These are phyloP conservation scores for Pantherophis vulpinus DNA, from an alignment of 2,797 vertebrate species.

Conservation along the genomic window DNA sequence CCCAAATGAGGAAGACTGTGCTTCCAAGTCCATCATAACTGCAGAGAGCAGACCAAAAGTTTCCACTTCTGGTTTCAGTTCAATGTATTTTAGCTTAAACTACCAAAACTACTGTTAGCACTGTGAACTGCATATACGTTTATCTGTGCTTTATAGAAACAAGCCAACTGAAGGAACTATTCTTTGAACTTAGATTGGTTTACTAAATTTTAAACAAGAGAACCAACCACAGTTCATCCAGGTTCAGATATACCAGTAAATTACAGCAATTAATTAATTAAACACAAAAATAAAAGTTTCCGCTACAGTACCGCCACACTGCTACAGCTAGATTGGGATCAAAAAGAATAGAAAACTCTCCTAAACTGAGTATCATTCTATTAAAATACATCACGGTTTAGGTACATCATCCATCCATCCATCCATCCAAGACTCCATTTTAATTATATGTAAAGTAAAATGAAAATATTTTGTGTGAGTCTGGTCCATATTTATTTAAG, in stretches of 20 bases:
- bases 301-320: not conserved
- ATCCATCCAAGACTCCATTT: not conserved
- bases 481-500: not conserved
- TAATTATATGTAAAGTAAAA: not conserved
- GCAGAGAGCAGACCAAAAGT: not conserved
- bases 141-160: not conserved
- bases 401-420: not conserved
- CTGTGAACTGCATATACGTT: not conserved
- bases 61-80: not conserved
- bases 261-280: not conserved
- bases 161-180: not conserved
- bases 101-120: not conserved
- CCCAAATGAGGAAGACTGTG: not conserved
- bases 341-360: not conserved
- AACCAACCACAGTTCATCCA: not conserved
- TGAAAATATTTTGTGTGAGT: not conserved
- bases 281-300: not conserved
- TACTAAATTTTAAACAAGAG: not conserved
- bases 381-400: not conserved
- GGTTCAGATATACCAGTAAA: not conserved
- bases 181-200: not conserved
- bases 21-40: too few species aligned
- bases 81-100: not conserved
- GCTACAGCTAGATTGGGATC: not conserved
- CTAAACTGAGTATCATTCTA: not conserved